Percentiles rank a stretch among this genome's conserved stretches.
These are phyloP conservation scores for Halictus rubicundus DNA, from an alignment of 1,140 invertebrate genomes.

Conservation along the genomic window DNA sequence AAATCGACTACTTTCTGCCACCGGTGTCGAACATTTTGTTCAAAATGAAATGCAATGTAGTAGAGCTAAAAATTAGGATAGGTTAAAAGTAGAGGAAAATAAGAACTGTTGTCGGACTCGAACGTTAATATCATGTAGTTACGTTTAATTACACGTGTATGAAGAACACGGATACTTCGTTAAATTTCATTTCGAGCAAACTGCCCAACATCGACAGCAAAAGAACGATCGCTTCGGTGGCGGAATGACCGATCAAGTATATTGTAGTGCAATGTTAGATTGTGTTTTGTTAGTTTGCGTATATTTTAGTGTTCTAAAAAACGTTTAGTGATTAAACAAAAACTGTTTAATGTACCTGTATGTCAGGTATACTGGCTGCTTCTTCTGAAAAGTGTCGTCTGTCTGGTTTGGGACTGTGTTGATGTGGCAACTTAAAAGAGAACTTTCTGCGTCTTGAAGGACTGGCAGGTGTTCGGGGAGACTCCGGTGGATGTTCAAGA, in stretches of 20 bases:
- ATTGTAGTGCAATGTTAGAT: constrained; percentile 15
- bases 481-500: constrained; percentile 84
- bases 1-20: too few relatives aligned
- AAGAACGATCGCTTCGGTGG: too few relatives aligned
- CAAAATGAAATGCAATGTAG: too few relatives aligned
- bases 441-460: constrained; percentile 93
- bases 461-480: constrained; percentile 86
- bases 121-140: too few relatives aligned
- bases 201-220: too few relatives aligned
- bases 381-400: constrained; percentile 94
- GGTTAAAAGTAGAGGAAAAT: too few relatives aligned
- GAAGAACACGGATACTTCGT: too few relatives aligned
- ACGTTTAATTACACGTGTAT: too few relatives aligned
- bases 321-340: constrained; percentile 52
- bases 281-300: constrained; percentile 42
- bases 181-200: too few relatives aligned
- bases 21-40: too few relatives aligned
- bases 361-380: constrained; percentile 93
- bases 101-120: too few relatives aligned
- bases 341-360: constrained; percentile 85
- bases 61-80: too few relatives aligned
- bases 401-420: constrained; percentile 84
- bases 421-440: constrained; percentile 90
- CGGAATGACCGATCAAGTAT: background rate
- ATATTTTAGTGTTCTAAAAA: constrained; percentile 18